Evolutionary conservation across 2,113 vertebrate species (phyloP).

Genomic region (Oxyruncus cristatus): DNA sequence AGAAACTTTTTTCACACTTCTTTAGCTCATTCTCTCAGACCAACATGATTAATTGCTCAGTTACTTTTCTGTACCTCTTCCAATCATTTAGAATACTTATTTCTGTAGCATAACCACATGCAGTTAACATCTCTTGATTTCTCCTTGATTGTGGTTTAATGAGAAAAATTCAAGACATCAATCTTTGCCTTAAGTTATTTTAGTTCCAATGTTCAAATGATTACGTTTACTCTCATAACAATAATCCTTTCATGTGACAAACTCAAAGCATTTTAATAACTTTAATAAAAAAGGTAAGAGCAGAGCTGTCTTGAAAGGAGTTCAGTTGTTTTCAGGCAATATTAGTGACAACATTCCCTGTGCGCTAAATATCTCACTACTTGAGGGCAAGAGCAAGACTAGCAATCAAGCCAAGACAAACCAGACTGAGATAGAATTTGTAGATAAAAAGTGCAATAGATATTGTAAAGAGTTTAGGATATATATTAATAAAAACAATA

Average conservation of each 20-base stretch:
- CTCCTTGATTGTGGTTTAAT: slow-evolving; percentile 4
- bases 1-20: background rate
- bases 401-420: background rate
- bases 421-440: background rate
- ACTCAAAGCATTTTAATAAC: background rate
- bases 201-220: background rate
- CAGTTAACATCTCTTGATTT: slow-evolving; percentile 33
- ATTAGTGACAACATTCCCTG: background rate
- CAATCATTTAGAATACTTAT: slow-evolving; percentile 20
- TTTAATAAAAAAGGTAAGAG: background rate
- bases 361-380: background rate
- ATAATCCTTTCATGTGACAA: background rate
- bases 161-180: slow-evolving; percentile 29
- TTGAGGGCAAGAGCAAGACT: background rate
- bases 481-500: background rate
- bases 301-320: background rate
- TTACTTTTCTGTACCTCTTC: slow-evolving; percentile 14
- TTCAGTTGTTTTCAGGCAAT: background rate
- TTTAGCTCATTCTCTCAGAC: slow-evolving; percentile 7
- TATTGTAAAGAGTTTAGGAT: background rate
- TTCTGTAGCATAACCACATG: slow-evolving; percentile 15
- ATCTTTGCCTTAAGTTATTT: slow-evolving; percentile 21
- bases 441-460: background rate
- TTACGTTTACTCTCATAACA: background rate
- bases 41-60: slow-evolving; percentile 31